phyloP scores from a whole-genome alignment of 2,797 vertebrate genomes.

The Spinibarbus caldwelli region DNA sequence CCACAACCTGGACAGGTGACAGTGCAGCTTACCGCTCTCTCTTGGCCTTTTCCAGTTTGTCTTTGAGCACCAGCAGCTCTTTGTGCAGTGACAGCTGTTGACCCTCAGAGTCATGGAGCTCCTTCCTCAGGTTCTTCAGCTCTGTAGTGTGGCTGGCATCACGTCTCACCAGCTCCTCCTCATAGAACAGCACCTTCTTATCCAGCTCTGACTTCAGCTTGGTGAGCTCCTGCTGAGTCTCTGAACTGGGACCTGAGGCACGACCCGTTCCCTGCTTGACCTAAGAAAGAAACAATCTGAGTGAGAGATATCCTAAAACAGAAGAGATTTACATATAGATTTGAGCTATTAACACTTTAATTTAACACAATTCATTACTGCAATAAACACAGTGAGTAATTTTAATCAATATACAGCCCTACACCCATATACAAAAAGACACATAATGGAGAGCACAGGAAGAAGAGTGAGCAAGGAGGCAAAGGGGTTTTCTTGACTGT shows the following conservation, averaged over 20 bases:
- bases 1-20: neutral
- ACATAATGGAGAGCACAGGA: neutral
- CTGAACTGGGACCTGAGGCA: conserved; percentile 70
- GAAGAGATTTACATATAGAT: neutral
- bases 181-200: conserved; percentile 92
- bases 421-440: neutral
- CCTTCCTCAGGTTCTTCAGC: conserved; percentile 89
- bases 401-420: neutral
- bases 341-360: neutral
- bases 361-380: neutral
- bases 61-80: conserved; percentile 86
- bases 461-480: neutral
- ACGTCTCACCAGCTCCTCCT: conserved; percentile 90
- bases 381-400: too few species aligned
- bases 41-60: conserved; percentile 90
- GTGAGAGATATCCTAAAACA: neutral
- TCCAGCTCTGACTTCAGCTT: conserved; percentile 91
- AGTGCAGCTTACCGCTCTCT: conserved; percentile 81
- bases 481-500: neutral
- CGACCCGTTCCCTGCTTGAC: conserved; percentile 87
- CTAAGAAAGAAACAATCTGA: conserved; percentile 64
- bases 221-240: conserved; percentile 91
- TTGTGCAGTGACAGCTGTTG: conserved; percentile 88
- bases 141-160: conserved; percentile 89
- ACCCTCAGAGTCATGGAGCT: conserved; percentile 90